A percentile compares a stretch with the other conserved stretches of the same genome.
These are phyloP conservation scores for Nowickia ferox DNA, from an alignment of 2,888 invertebrate species.

Conservation along the genomic window DNA sequence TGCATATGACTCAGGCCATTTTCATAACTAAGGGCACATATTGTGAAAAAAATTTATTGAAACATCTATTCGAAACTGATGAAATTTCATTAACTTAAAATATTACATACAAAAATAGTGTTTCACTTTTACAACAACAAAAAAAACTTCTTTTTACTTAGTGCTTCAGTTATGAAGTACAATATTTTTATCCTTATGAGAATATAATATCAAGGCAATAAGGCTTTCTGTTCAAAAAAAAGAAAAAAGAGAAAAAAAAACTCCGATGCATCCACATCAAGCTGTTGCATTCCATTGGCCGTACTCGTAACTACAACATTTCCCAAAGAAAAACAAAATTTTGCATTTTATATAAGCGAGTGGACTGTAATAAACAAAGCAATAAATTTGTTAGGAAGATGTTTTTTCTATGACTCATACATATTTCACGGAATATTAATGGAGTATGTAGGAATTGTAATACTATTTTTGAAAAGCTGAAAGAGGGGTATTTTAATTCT, in stretches of 20 bases:
- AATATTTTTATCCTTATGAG: background rate
- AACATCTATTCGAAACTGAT: too few species aligned
- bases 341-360: background rate
- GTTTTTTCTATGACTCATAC: background rate
- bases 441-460: background rate
- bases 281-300: background rate
- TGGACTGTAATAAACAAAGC: background rate
- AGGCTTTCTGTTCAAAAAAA: background rate
- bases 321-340: background rate
- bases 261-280: background rate
- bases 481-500: too few species aligned
- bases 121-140: too few species aligned
- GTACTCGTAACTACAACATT: background rate
- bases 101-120: too few species aligned
- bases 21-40: too few species aligned
- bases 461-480: too few species aligned
- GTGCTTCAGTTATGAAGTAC: background rate
- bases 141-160: background rate
- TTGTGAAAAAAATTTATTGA: too few species aligned
- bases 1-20: too few species aligned
- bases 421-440: constrained; percentile 3
- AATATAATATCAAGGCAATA: background rate
- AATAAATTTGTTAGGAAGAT: background rate
- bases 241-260: background rate
- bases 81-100: too few species aligned